Evolutionary conservation across 2,113 vertebrate species (phyloP), one percentile per base, ranked within the genome.

Genomic region (Bettongia penicillata): DNA sequence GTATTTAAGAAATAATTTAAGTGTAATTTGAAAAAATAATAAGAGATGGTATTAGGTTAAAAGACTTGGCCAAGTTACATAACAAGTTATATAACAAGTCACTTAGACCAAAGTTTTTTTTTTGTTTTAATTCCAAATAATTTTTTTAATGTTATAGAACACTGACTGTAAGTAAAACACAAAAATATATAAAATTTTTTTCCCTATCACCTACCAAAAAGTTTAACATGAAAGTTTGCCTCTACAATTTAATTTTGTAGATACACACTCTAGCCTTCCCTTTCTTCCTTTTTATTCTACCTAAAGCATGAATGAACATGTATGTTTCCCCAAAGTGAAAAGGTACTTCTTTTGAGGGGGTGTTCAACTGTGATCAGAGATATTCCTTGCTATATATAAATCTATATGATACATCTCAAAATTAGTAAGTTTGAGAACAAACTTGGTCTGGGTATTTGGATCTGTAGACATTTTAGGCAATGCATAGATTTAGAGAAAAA

Each of bases 321-420:
- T 77, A 77, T n/a, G n/a, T 43, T 84, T 84, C 37, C n/a, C 7
- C 14, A 43, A 84, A 43, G 16, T 43, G 16, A 7, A 84, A 22
- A 43, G 37, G 31, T 37, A 50, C 53, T 31, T 77, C 26, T 94
- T 97, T 91, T 47, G 55, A 89, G 37, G 77, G 57, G 28, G 16
- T 84, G 37, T 6, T 48, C 31, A 96, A 19, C 51, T 37, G 3
- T 95, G 31, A 52, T 1, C 57, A 94, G 52, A 84, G n/a, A 31
- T 93, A 91, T 53, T 28, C 8, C 49, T 92, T 90, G 24, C 57
- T 53, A 43, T 91, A 84, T 0, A 96, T 8, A 22, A 94, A 92
- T 23, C 93, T 52, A 51, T 48, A 91, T 25, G 91, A 8, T 49
- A 95, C 89, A 90, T 91, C 51, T 96, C 90, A 95, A 95, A 96